phyloP scores from a whole-genome alignment of 2,888 invertebrate species.

The Thymelicus acteon region DNA sequence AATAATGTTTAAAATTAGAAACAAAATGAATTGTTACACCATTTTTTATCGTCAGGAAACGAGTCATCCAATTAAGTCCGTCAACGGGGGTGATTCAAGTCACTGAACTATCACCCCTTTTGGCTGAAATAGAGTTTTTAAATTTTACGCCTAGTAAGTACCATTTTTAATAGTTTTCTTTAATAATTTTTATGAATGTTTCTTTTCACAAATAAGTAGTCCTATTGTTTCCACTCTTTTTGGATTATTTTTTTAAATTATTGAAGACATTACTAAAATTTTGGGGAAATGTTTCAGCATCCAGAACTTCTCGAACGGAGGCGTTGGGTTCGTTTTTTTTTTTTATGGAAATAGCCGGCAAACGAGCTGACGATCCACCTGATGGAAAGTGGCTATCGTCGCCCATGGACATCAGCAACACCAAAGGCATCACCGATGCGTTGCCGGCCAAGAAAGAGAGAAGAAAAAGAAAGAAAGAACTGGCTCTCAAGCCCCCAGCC shows the following conservation, averaged over 20 bases:
- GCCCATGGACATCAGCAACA: too few relatives aligned
- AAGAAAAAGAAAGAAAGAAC: too few relatives aligned
- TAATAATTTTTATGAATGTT: constrained; percentile 4
- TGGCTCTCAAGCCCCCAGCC: too few relatives aligned
- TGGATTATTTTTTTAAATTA: background rate
- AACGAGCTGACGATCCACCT: too few relatives aligned
- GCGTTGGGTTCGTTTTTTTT: background rate
- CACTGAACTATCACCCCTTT: background rate
- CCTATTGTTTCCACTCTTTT: too few relatives aligned
- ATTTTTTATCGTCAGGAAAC: constrained; percentile 5
- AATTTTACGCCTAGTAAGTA: constrained; percentile 1
- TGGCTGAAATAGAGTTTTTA: background rate
- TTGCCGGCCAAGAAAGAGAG: too few relatives aligned
- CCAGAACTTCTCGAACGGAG: background rate
- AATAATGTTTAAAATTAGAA: background rate
- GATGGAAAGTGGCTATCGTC: too few relatives aligned
- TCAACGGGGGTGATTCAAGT: background rate
- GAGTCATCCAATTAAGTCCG: background rate
- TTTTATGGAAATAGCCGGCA: too few relatives aligned
- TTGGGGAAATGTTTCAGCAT: background rate
- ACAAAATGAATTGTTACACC: background rate
- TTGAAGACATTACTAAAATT: too few relatives aligned
- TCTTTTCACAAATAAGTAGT: background rate
- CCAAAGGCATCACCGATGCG: too few relatives aligned
- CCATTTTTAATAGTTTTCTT: background rate